These are phyloP conservation scores for Caenorhabditis drosophilae DNA, from an alignment of 2,888 invertebrate genomes.

Conservation along the genomic window DNA sequence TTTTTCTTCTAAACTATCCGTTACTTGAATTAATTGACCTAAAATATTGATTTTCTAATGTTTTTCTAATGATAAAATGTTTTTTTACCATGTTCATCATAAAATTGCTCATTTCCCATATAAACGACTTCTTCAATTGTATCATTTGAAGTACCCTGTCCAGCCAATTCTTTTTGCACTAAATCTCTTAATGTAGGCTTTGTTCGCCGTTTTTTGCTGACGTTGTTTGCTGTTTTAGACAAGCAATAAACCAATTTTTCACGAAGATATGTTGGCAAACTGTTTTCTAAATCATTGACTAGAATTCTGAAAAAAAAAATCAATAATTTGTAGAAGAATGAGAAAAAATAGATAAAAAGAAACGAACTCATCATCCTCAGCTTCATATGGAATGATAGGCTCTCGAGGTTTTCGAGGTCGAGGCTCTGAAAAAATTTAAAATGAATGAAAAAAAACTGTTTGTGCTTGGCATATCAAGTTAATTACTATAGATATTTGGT, in stretches of 20 bases:
- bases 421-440: neutral
- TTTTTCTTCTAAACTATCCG: neutral
- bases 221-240: neutral
- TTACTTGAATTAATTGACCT: neutral
- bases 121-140: neutral
- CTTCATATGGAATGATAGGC: neutral
- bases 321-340: no score
- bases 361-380: neutral
- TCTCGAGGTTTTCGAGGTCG: neutral
- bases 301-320: no score
- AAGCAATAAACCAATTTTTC: neutral
- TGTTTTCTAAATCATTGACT: neutral
- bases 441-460: no score
- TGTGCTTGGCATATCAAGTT: no score
- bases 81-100: conserved; percentile 2
- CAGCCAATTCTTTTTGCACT: neutral
- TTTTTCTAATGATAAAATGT: neutral
- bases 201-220: neutral
- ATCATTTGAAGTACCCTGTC: neutral
- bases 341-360: no score
- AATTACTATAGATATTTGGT: no score
- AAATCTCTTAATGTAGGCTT: neutral
- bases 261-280: neutral
- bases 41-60: no score
- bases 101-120: neutral